Percentiles rank a stretch among this genome's conserved stretches.
Evolutionary conservation across 2,113 vertebrate genomes (phyloP).

Genomic region (Oncorhynchus mykiss): DNA sequence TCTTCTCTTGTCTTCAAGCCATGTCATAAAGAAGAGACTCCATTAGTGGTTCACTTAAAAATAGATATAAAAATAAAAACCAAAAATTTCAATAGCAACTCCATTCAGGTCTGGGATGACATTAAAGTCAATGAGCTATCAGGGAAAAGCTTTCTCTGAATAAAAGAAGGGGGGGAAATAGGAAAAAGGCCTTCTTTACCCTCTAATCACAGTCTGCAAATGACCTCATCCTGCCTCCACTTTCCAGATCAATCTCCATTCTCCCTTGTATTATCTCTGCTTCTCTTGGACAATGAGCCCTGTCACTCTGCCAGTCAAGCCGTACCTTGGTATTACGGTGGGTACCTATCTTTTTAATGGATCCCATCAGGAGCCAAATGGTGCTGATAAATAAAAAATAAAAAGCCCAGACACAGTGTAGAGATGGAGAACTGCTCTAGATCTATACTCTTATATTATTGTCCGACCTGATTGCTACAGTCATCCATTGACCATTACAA

Average conservation of each 20-base stretch:
- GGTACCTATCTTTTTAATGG: too few species aligned
- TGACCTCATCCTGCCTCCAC: conserved; percentile 28
- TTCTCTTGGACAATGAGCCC: conserved; percentile 23
- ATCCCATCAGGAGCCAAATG: too few species aligned
- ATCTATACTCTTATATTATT: too few species aligned
- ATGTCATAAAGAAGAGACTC: background rate
- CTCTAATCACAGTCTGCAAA: conserved; percentile 42
- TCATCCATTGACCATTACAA: too few species aligned
- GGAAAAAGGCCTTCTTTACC: conserved; percentile 10
- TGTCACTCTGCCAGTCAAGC: conserved; percentile 14
- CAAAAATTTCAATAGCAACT: conserved; percentile 32
- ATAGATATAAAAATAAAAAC: background rate
- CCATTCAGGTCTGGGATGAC: conserved; percentile 14
- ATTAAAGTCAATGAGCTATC: conserved; percentile 13
- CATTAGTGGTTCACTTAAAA: background rate
- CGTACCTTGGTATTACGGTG: too few species aligned
- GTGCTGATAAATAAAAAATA: too few species aligned
- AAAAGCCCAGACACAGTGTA: too few species aligned
- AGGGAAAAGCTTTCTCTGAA: background rate
- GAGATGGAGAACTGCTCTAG: too few species aligned
- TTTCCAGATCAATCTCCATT: conserved; percentile 33
- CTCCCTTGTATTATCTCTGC: conserved; percentile 22
- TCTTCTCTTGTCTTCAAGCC: background rate
- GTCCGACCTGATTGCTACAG: too few species aligned
- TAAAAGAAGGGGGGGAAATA: too few species aligned